Evolutionary conservation across 1,140 invertebrate species (phyloP), one percentile per base, ranked within the genome.

Genomic region (Meloidogyne exigua): DNA sequence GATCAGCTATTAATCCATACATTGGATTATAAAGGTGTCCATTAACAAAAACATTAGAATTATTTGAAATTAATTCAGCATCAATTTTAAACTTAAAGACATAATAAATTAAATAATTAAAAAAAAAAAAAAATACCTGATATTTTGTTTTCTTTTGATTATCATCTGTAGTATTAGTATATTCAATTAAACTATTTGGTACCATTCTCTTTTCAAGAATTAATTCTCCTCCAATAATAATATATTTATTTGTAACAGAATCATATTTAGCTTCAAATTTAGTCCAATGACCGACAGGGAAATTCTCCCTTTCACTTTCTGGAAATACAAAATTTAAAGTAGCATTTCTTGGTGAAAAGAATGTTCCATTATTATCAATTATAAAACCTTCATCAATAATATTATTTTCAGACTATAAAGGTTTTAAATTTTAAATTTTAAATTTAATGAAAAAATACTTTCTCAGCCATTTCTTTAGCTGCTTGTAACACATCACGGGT

Each of bases 11-110:
- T 28, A 71, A 21, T 49, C 69, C 69, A 28, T 71, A 71, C 32
- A 71, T 25, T 21, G 69, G 23, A 32, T 71, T 71, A 18, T 25
- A 71, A 44, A 71, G 28, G 15, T 71, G 25, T 10, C 62, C 69
- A 26, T 32, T 71, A 26, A 62, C 39, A 28, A 71, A 71, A 25
- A 42, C 18, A 57, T 71, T 62, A 15, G 36, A 39, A 21, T 57
- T 18, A 57, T 9, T 57, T 57, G 49, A 57, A 57, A 44, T 26
- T 62, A 71, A 42, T 71, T 71, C 69, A 9, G 28, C 69, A 26
- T 71, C 69, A 21, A 71, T 71, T 71, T 44, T 71, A 28, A 71
- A 71, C 69, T 71, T 44, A 21, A 71, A 71, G n/a, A 13, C 10
- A 28, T 2, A 23, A 18, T 15, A 13, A 42, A 28, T 23, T 57